Conservation (phyloP, 2,888 invertebrate species). For the Andrena bicolor region DNA sequence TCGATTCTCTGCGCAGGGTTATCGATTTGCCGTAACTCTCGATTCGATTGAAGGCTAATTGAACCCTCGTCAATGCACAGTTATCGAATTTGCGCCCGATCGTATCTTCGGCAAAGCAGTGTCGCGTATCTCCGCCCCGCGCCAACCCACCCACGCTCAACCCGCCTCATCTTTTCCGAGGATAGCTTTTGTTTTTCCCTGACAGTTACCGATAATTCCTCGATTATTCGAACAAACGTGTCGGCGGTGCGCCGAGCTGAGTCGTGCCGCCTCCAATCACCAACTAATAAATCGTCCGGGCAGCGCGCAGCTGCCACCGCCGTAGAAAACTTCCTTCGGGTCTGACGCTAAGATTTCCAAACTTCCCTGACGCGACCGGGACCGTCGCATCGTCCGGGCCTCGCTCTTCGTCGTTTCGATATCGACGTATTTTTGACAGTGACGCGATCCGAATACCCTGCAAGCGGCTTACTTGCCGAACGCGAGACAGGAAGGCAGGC, state of each 20-base stretch:
- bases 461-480: not conserved
- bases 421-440: not conserved
- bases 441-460: constrained; percentile 1
- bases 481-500: not conserved
- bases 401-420: not conserved
- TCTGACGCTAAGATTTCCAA: not conserved
- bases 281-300: not conserved
- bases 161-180: not conserved
- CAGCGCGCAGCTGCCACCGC: not conserved
- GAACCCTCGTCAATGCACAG: constrained; percentile 38
- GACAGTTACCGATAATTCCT: not conserved
- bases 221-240: not conserved
- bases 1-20: constrained; percentile 28
- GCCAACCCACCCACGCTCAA: no score
- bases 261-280: not conserved
- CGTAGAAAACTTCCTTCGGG: not conserved
- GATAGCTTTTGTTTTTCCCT: not conserved
- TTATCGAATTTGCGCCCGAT: constrained; percentile 30
- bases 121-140: no score
- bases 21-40: constrained; percentile 44
- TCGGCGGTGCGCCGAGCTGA: not conserved
- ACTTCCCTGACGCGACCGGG: not conserved
- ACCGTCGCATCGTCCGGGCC: no score
- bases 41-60: constrained; percentile 55
- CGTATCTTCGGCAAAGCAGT: not conserved